phyloP scores from a whole-genome alignment of 2,797 vertebrate species.

The Sebastes nivosus region DNA sequence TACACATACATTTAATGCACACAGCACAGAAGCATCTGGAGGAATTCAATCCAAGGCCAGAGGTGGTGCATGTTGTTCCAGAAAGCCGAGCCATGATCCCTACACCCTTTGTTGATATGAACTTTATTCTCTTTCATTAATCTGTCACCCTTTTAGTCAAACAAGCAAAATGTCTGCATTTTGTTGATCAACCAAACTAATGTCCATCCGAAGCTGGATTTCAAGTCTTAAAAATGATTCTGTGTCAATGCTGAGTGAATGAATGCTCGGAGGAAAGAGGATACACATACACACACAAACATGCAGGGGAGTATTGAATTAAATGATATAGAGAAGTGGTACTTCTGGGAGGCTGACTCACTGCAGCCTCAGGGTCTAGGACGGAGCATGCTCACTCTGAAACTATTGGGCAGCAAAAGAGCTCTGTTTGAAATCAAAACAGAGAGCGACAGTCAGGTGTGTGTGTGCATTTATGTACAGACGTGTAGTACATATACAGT shows the following conservation, averaged over 20 bases:
- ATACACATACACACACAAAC: not conserved
- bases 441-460: not conserved
- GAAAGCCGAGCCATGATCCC: not conserved
- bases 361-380: not conserved
- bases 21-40: not conserved
- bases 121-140: not conserved
- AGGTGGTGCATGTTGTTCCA: not conserved
- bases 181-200: not conserved
- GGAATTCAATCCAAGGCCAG: not conserved
- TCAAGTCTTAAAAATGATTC: not conserved
- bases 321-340: not conserved
- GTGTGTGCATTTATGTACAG: not conserved
- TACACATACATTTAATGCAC: not conserved
- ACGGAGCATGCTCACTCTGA: not conserved
- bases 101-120: not conserved
- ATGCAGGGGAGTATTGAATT: not conserved
- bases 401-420: not conserved
- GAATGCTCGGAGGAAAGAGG: not conserved
- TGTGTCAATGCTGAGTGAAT: not conserved
- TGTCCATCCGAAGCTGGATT: not conserved
- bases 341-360: constrained; percentile 17
- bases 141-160: not conserved
- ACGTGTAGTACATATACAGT: not conserved
- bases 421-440: not conserved
- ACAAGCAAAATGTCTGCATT: not conserved